A percentile compares a stretch with the other conserved stretches of the same genome.
phyloP scores from a whole-genome alignment of 2,113 vertebrate genomes.

The Butastur rufipennis region DNA sequence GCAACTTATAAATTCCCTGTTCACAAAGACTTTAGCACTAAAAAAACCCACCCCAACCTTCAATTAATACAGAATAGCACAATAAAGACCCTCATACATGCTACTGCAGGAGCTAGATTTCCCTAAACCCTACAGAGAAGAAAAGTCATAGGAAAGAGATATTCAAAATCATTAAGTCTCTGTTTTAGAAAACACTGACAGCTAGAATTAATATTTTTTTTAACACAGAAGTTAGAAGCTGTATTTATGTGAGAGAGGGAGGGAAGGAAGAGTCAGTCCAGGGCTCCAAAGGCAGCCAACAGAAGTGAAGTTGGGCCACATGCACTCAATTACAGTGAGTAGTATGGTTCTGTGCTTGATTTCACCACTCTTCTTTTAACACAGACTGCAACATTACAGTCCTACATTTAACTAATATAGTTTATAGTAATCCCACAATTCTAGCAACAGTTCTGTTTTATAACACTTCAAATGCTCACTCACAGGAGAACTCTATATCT shows the following conservation, averaged over 20 bases:
- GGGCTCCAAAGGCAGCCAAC: not conserved
- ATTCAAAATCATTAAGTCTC: not conserved
- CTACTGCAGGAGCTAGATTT: not conserved
- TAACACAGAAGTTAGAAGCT: not conserved
- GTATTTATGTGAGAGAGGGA: not conserved
- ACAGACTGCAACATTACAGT: not conserved
- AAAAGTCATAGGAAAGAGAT: not conserved
- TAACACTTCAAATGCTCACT: not conserved
- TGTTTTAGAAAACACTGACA: not conserved
- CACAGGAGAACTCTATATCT: not conserved
- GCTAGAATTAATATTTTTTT: not conserved
- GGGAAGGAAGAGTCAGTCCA: not conserved
- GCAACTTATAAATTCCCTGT: not conserved
- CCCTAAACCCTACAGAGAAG: not conserved
- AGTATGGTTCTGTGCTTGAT: not conserved
- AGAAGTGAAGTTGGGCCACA: not conserved
- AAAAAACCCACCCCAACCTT: not conserved
- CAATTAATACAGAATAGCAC: not conserved
- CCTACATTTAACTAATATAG: not conserved
- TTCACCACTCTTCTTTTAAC: not conserved
- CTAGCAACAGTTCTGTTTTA: not conserved
- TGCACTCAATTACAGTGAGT: not conserved
- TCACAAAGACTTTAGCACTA: not conserved
- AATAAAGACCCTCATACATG: not conserved
- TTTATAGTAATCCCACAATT: not conserved